A percentile compares a stretch with the other conserved stretches of the same genome.
Conservation (phyloP, 2,113 vertebrate genomes). For the Amia ocellicauda region DNA sequence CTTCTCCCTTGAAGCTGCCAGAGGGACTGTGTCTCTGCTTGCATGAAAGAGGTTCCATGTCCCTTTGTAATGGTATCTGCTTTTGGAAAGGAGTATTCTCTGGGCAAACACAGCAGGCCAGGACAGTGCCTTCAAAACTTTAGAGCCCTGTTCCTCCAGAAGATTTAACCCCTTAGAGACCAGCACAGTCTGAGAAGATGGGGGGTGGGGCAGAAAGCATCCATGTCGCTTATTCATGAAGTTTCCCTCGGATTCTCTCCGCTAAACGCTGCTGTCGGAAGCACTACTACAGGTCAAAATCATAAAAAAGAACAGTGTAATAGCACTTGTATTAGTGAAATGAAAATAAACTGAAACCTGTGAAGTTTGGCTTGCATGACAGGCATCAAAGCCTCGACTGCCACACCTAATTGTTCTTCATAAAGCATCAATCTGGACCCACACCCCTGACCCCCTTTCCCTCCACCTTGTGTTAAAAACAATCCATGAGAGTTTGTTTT, state of each 20-base stretch:
- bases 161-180: slow-evolving; percentile 67
- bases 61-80: slow-evolving; percentile 72
- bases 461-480: not conserved
- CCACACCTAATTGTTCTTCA: no score
- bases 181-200: slow-evolving; percentile 57
- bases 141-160: slow-evolving; percentile 51
- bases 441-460: no score
- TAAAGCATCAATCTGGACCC: no score
- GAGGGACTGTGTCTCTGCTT: slow-evolving; percentile 72
- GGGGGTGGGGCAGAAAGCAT: not conserved
- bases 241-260: no score
- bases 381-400: no score
- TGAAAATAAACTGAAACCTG: no score
- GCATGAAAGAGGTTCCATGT: slow-evolving; percentile 71
- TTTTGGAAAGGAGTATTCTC: slow-evolving; percentile 51
- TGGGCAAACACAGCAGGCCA: slow-evolving; percentile 57
- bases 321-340: no score
- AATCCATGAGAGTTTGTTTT: not conserved
- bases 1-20: slow-evolving; percentile 75
- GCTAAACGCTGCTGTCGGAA: no score
- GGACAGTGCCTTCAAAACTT: slow-evolving; percentile 36
- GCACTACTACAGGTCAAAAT: not conserved
- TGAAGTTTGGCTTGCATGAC: no score
- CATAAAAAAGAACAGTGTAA: no score
- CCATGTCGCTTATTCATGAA: no score